Evolutionary conservation across 2,888 invertebrate species (phyloP), one percentile per base, ranked within the genome.

Genomic region (Callyntrura sp.): DNA sequence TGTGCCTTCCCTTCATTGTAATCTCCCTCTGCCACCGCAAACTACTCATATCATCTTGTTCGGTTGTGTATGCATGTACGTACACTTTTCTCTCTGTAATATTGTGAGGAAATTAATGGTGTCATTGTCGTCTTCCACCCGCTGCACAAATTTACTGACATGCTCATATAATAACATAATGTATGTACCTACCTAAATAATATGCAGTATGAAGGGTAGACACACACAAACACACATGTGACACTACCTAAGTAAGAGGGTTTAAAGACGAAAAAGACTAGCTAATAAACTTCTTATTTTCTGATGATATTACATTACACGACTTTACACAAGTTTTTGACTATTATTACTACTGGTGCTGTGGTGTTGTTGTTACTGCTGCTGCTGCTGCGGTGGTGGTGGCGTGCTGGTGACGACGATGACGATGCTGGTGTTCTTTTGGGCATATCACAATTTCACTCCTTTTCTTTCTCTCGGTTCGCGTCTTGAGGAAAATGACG

Each of bases 71-170:
- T 35, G 35, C 6, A 35, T 6, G 6, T 35, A 35, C 35, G 3
- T 35, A 35, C 35, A 35, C 35, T 35, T 11, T 76, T 20, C 48
- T 23, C 20, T 83, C 35, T 79, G 86, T 35, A 73, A 78, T 82
- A 45, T 65, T 70, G 35, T 73, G 84, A 85, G 85, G 76, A 85
- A 85, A 85, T 85, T 85, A 85, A 85, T 85, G 85, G 85, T 85
- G 85, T 85, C 85, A 85, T 85, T 85, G 85, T 85, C 85, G 85
- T 85, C 76, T 85, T 85, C 85, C 85, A 85, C 85, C 85, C 85
- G 85, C 85, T 85, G 85, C 85, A 85, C 85, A 85, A 84, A 85
- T 85, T 85, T 85, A 85, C 85, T 85, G 85, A 78, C 85, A 62
- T 62, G 85, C 62, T 76, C 57, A 79, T 55, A 51, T 14, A n/a